Evolutionary conservation across 2,113 vertebrate genomes (phyloP), one percentile per base, ranked within the genome.

Genomic region (Meles meles): DNA sequence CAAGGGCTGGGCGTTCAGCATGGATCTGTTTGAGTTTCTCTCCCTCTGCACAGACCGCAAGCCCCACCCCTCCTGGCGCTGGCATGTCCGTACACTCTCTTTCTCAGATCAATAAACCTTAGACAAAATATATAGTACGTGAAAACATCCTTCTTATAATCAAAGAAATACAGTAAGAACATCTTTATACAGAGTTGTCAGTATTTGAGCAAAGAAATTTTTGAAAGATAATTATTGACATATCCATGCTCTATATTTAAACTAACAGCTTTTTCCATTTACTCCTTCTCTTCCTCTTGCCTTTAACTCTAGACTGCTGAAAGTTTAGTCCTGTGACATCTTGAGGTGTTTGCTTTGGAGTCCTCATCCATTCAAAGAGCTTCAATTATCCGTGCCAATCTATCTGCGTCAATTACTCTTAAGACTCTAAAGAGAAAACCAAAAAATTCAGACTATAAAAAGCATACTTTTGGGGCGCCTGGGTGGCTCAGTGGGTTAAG

Each of bases 341-440:
- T 69, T 18, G 31, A 63, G 39, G 10, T 69, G 25, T 71, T 63
- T 82, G 13, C 44, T 97, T 49, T 42, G n/a, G n/a, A 82, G 59
- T 92, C 5, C 31, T 96, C 29, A 89, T 93, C 34, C 74, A 59
- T 49, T 88, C 10, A 80, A 89, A 97, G 27, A 76, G 15, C 14
- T 57, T 93, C 71, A 55, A 44, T 76, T 88, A 90, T 94, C 37
- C 63, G 72, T 76, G 39, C 72, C 39, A 44, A 17, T 29, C 25
- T 25, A 52, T 94, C 72, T 77, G 55, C 67, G 82, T 37, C 65
- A 88, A 90, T 79, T 71, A 59, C 47, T 96, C 82, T 92, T 55
- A 89, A 82, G 82, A 71, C 57, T 83, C 76, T 74, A 88, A 91
- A 89, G 77, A 86, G 59, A 82, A n/a, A 72, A n/a, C n/a, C n/a